Base-by-base conservation (phyloP, 2,888 invertebrate species). In the Pollenia griseotomentosa region DNA sequence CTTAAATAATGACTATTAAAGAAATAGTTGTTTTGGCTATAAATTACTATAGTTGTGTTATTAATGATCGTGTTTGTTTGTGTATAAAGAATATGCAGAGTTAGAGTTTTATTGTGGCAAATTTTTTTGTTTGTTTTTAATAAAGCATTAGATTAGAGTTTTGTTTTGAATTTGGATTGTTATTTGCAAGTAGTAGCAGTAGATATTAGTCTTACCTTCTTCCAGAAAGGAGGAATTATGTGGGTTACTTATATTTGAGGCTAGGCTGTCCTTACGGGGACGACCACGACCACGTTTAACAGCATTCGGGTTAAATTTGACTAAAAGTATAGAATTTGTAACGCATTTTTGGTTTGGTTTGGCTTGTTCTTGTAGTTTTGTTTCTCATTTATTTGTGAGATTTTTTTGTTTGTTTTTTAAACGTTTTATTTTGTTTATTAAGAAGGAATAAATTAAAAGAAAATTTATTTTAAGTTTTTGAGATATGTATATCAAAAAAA, bases 221-320 rank as follows among this genome's bases (percentile, higher is more conserved):
- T 96, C 96, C 89, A 96, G 94, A 89, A 96, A 95, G 92, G 96
- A 96, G 92, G 96, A 96, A 91, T 96, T 96, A 91, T 96, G 96
- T 90, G 93, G 94, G 84, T 93, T 93, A 92, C 93, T 93, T 92
- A 92, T 91, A 92, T 93, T 94, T 93, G 93, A 94, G 92, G 87
- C 94, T 90, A 94, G 93, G 90, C 94, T 94, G 91, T 94, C 94
- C 91, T 95, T 95, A 90, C 94, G 92, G 78, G 94, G 94, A 87
- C 95, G 93, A 61, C 95, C 95, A 83, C 95, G 94, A 82, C 95
- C 95, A 66, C 95, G 94, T 91, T 95, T 95, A 92, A 95, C 94
- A 89, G 95, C 91, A 90, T 90, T 94, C 90, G 90, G 90, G 88
- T 88, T 89, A 89, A 91, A 90, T 92, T 89, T 89, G 81, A 89